These are phyloP conservation scores for Chrysomela aeneicollis DNA, from an alignment of 2,888 invertebrate genomes.

Conservation along the genomic window DNA sequence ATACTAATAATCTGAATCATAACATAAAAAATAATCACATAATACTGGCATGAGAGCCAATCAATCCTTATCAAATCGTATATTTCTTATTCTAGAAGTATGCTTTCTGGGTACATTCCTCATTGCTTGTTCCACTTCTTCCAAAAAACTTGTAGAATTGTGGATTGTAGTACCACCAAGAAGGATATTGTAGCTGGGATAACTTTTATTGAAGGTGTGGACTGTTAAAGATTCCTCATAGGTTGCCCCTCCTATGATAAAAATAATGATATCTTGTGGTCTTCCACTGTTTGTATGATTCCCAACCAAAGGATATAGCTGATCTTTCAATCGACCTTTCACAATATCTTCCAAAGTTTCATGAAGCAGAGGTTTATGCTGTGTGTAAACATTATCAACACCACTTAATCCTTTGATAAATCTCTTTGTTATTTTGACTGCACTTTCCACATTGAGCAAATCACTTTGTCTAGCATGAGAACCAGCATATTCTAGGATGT, in stretches of 20 bases:
- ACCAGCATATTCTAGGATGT: conserved; percentile 85
- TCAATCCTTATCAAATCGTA: conserved; percentile 45
- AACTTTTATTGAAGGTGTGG: conserved; percentile 78
- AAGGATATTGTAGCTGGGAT: conserved; percentile 78
- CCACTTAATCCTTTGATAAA: conserved; percentile 90
- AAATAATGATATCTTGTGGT: conserved; percentile 94
- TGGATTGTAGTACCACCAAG: conserved; percentile 93
- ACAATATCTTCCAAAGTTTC: conserved; percentile 90
- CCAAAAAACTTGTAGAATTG: conserved; percentile 82
- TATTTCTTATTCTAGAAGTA: conserved; percentile 49
- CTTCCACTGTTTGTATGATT: conserved; percentile 69
- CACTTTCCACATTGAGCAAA: conserved; percentile 81
- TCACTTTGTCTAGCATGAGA: conserved; percentile 82
- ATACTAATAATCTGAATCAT: conserved; percentile 16
- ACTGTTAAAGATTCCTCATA: conserved; percentile 94
- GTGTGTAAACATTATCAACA: conserved; percentile 99
- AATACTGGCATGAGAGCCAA: not conserved
- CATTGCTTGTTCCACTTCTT: conserved; percentile 76
- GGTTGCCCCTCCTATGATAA: conserved; percentile 94
- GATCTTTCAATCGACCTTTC: conserved; percentile 89
- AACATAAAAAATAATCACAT: conserved; percentile 21
- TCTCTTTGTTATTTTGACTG: conserved; percentile 90
- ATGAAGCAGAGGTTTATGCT: conserved; percentile 92
- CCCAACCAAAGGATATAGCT: conserved; percentile 84
- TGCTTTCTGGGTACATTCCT: conserved; percentile 67